Percentiles rank a stretch among this genome's conserved stretches.
Conservation (phyloP, 2,113 vertebrate genomes). For the Trematomus loennbergii region DNA sequence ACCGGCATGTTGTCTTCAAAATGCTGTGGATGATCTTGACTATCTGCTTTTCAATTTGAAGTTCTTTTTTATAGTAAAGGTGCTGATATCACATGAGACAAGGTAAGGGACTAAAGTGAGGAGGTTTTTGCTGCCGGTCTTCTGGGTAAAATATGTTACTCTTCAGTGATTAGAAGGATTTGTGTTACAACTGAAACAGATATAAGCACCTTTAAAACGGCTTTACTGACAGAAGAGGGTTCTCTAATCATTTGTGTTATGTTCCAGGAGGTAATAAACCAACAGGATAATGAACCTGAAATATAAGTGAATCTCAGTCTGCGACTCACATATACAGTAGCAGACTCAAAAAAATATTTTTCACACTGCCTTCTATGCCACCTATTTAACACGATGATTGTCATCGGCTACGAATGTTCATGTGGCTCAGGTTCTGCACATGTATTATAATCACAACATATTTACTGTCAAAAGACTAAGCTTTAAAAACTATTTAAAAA, state of each 20-base stretch:
- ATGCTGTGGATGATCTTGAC: background rate
- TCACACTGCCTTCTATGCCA: background rate
- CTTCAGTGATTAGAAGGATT: background rate
- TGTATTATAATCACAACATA: background rate
- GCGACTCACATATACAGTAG: background rate
- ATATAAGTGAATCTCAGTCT: too few species aligned
- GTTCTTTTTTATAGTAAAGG: background rate
- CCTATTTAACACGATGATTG: background rate
- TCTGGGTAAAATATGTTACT: background rate
- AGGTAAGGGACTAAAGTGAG: too few species aligned
- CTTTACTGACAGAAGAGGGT: background rate
- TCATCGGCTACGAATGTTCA: background rate
- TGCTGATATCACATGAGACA: background rate
- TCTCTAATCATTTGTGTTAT: background rate
- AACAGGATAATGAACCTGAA: background rate
- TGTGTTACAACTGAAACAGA: background rate
- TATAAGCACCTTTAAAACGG: background rate
- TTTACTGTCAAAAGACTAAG: background rate
- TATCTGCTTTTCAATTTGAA: background rate
- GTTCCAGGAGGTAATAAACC: background rate
- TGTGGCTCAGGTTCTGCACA: background rate
- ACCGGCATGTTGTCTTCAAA: background rate
- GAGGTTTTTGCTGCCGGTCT: background rate
- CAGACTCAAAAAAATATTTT: background rate
- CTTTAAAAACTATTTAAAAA: background rate